phyloP scores from a whole-genome alignment of 2,888 invertebrate genomes.

The Cepaea hortensis region DNA sequence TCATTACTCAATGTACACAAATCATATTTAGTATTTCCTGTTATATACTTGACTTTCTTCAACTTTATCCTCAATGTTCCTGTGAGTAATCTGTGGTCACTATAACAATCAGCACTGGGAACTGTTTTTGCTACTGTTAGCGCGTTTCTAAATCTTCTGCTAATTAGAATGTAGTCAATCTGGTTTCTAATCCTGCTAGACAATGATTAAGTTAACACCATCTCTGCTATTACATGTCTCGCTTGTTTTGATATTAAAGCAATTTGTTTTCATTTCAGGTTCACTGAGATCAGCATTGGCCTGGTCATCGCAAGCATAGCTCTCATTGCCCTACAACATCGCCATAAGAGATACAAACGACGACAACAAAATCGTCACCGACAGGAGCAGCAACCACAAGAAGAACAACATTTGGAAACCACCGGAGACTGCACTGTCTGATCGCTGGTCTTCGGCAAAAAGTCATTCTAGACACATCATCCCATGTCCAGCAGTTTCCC shows the following conservation, averaged over 20 bases:
- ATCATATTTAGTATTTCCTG: no score
- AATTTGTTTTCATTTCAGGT: conserved; percentile 8
- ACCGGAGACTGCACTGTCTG: conserved; percentile 8
- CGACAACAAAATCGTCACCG: conserved; percentile 20
- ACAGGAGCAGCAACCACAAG: conserved; percentile 26
- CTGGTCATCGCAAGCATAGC: conserved; percentile 9
- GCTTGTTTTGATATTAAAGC: not conserved
- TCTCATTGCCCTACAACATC: conserved; percentile 22
- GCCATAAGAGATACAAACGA: conserved; percentile 31
- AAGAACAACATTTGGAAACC: not conserved
- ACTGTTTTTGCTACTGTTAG: no score
- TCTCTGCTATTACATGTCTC: not conserved
- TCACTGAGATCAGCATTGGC: conserved; percentile 28
- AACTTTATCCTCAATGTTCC: no score
- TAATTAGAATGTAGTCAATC: no score
- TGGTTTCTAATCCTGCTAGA: no score
- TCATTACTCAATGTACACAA: no score
- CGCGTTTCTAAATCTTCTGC: no score
- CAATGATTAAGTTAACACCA: not conserved
- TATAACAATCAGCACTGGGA: no score
- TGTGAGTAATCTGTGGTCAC: no score
- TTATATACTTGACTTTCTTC: no score
- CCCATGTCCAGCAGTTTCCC: not conserved
- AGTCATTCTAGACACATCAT: not conserved
- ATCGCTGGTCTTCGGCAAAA: not conserved